Conservation (phyloP, 2,888 invertebrate species). For the Agrochola litura region DNA sequence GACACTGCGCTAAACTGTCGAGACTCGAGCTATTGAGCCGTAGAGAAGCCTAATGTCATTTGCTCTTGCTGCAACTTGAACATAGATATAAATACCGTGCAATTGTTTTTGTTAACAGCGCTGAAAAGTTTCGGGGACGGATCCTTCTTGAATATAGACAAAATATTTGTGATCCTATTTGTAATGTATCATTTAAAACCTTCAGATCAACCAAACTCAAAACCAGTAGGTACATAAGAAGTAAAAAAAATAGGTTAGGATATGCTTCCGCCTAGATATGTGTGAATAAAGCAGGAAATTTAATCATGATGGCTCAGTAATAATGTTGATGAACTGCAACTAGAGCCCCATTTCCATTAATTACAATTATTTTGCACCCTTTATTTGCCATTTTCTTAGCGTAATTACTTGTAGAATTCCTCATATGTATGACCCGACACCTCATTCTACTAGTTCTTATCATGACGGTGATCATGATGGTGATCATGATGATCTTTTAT, state of each 20-base stretch:
- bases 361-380: neutral
- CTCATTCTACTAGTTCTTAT: neutral
- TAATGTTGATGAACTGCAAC: neutral
- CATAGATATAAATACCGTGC: conserved; percentile 68
- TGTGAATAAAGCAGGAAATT: neutral
- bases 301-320: too few species aligned
- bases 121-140: conserved; percentile 1
- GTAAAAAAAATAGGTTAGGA: neutral
- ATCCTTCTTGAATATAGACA: neutral
- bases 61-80: conserved; percentile 77
- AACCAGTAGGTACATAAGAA: neutral
- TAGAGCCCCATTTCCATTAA: neutral
- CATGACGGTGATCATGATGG: neutral
- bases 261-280: too few species aligned
- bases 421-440: too few species aligned
- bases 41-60: conserved; percentile 79
- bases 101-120: conserved; percentile 55
- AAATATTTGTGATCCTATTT: neutral
- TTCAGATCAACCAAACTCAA: neutral
- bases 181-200: neutral
- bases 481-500: conserved; percentile 5
- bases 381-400: neutral
- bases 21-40: conserved; percentile 78
- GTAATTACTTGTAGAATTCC: neutral
- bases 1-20: conserved; percentile 63